Evolutionary conservation across 1,140 invertebrate genomes (phyloP).

Genomic region (Calliphora vicina): DNA sequence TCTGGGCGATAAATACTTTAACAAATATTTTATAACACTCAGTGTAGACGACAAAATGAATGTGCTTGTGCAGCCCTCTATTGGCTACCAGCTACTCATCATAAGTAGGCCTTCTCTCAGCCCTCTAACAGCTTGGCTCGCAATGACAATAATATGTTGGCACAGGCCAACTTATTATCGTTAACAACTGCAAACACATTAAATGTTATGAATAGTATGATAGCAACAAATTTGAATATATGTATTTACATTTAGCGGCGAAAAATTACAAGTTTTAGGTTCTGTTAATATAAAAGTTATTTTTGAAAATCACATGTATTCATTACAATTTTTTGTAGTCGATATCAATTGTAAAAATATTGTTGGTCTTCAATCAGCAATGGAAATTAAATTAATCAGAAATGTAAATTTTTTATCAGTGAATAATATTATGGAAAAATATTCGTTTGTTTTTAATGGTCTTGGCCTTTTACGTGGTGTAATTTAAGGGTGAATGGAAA

Average conservation of each 20-base stretch:
- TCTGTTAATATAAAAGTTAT: too few species aligned
- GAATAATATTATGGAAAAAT: conserved; percentile 17
- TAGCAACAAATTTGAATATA: conserved; percentile 11
- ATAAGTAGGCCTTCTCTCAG: too few species aligned
- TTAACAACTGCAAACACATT: not conserved
- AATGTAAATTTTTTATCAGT: conserved; percentile 29
- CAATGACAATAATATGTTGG: too few species aligned
- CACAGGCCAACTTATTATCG: conserved; percentile 34
- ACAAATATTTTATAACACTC: too few species aligned
- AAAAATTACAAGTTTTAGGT: conserved; percentile 38
- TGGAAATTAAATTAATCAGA: conserved; percentile 14
- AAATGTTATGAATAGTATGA: too few species aligned
- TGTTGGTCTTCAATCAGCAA: conserved; percentile 25
- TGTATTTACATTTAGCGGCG: conserved; percentile 39
- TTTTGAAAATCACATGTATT: conserved; percentile 30
- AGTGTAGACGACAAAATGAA: too few species aligned
- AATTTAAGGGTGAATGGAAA: conserved; percentile 39
- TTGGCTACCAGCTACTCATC: too few species aligned
- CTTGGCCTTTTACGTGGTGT: too few species aligned
- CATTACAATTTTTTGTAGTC: conserved; percentile 33
- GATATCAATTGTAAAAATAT: conserved; percentile 37
- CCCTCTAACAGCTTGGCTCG: too few species aligned
- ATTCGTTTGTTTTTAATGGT: too few species aligned
- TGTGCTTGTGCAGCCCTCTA: too few species aligned
- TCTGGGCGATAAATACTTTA: too few species aligned